Conservation (phyloP, 2,797 vertebrate genomes). For the Hyperoplus immaculatus region DNA sequence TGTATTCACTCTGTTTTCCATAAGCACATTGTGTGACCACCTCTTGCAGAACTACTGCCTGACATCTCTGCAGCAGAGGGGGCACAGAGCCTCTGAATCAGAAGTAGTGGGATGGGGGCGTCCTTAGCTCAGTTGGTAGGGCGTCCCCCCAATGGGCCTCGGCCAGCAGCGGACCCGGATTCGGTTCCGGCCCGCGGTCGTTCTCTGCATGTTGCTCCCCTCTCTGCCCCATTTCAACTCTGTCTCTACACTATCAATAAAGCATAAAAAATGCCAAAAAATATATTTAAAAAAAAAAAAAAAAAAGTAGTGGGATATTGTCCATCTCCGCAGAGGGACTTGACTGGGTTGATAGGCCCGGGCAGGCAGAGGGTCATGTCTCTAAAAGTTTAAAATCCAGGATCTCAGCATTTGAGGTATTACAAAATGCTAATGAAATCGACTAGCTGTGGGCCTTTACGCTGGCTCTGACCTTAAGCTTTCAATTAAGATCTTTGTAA, state of each 20-base stretch:
- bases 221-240: no score
- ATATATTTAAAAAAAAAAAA: no score
- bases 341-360: constrained; percentile 17
- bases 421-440: constrained; percentile 26
- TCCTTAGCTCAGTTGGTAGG: no score
- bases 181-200: no score
- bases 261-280: no score
- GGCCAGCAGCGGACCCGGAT: no score
- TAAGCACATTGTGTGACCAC: constrained; percentile 2
- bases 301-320: constrained; percentile 4
- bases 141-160: no score
- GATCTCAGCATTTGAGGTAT: constrained; percentile 14
- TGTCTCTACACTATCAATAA: no score
- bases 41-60: constrained; percentile 25
- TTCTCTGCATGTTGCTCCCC: no score
- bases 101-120: background rate
- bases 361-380: constrained; percentile 8
- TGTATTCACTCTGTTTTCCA: background rate
- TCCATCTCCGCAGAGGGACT: constrained; percentile 32
- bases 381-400: constrained; percentile 11
- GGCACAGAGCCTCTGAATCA: constrained; percentile 5
- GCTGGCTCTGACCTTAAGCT: constrained; percentile 44
- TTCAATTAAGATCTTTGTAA: constrained; percentile 51
- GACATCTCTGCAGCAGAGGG: constrained; percentile 34
- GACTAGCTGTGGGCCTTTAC: constrained; percentile 13